Percentiles rank a stretch among this genome's conserved stretches.
These are phyloP conservation scores for Accipiter cooperii DNA, from an alignment of 2,113 vertebrate species.

Conservation along the genomic window DNA sequence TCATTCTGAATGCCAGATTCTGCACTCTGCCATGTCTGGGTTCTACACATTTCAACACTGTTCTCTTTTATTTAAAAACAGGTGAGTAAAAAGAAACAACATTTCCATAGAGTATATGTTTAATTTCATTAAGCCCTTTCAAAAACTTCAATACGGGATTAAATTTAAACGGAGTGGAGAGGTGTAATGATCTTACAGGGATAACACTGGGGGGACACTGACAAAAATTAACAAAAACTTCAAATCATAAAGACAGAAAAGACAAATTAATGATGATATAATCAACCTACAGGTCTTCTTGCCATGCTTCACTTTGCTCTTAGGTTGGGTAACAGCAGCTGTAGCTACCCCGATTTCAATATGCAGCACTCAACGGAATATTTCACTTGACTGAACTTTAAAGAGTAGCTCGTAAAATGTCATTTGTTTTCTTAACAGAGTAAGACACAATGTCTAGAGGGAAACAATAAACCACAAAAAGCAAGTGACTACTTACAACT, in stretches of 20 bases:
- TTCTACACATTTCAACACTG: background rate
- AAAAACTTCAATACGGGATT: background rate
- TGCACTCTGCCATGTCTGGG: background rate
- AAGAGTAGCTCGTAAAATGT: background rate
- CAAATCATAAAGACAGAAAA: background rate
- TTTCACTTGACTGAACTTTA: background rate
- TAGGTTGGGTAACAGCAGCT: background rate
- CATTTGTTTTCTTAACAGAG: constrained; percentile 14
- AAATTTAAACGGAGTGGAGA: background rate
- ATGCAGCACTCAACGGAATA: background rate
- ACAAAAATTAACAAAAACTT: background rate
- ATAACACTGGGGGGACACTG: background rate
- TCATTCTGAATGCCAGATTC: background rate
- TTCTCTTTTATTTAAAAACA: background rate
- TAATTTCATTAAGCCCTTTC: background rate
- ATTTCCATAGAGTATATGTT: background rate
- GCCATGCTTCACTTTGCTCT: background rate
- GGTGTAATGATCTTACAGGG: background rate
- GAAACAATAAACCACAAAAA: background rate
- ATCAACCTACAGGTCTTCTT: background rate
- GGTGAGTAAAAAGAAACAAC: background rate
- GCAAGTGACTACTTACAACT: constrained; percentile 85
- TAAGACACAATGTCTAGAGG: background rate
- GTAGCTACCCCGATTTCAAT: background rate
- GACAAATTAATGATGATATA: background rate